A percentile compares a stretch with the other conserved stretches of the same genome.
Conservation (phyloP, 1,140 invertebrate species). For the Euura lappo region DNA sequence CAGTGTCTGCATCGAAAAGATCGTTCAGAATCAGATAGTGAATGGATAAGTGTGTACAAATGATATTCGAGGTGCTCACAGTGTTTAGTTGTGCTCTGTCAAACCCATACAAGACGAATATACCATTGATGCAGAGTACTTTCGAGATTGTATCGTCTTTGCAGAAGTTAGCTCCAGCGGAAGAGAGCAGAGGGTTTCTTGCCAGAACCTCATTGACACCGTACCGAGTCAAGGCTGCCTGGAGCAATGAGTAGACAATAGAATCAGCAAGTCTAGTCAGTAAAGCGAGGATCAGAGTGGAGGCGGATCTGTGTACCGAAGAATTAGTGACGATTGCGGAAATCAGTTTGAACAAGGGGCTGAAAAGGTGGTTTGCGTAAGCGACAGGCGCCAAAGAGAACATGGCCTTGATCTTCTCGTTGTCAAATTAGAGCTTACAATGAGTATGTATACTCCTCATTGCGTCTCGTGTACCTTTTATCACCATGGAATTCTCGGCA, state of each 20-base stretch:
- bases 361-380: slow-evolving; percentile 59
- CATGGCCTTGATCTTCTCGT: slow-evolving; percentile 60
- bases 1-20: slow-evolving; percentile 60
- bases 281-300: neutral
- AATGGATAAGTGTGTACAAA: no score
- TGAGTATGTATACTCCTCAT: no score
- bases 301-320: neutral
- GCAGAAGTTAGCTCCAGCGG: slow-evolving; percentile 54
- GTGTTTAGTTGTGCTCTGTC: slow-evolving; percentile 56
- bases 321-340: slow-evolving; percentile 9
- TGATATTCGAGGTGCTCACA: slow-evolving; percentile 20
- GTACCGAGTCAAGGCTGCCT: slow-evolving; percentile 31
- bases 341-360: slow-evolving; percentile 55
- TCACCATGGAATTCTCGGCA: no score
- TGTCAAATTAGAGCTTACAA: no score
- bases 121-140: slow-evolving; percentile 60
- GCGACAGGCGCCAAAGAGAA: slow-evolving; percentile 68
- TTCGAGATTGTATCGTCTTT: slow-evolving; percentile 49
- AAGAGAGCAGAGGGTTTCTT: slow-evolving; percentile 48
- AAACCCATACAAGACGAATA: slow-evolving; percentile 63
- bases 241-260: neutral
- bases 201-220: slow-evolving; percentile 64
- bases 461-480: no score
- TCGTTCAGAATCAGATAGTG: no score
- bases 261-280: neutral